Conservation (phyloP, 2,888 invertebrate species). For the Andrena bicolor region DNA sequence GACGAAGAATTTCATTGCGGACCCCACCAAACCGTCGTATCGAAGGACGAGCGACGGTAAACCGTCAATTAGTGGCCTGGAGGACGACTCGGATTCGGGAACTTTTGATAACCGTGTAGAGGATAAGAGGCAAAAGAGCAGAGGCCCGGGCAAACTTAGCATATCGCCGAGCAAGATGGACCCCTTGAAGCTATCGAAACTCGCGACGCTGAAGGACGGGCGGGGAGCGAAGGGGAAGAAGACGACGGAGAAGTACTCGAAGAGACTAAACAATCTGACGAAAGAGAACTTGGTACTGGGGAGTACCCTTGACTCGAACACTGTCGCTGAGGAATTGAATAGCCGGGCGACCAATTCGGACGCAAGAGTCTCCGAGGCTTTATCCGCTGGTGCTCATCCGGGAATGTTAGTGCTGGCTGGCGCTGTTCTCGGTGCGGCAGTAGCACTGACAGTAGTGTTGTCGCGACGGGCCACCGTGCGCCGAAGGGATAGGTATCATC, state of each 20-base stretch:
- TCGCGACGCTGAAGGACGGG: conserved; percentile 18
- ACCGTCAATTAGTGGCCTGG: conserved; percentile 53
- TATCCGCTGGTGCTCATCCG: conserved; percentile 85
- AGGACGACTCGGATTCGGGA: conserved; percentile 34
- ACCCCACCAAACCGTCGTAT: conserved; percentile 34
- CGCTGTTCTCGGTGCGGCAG: conserved; percentile 86
- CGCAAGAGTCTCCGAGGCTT: conserved; percentile 75
- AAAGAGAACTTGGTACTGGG: conserved; percentile 50
- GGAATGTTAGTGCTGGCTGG: conserved; percentile 87
- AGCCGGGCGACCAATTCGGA: conserved; percentile 78
- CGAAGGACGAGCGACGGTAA: conserved; percentile 37
- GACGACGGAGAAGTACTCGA: conserved; percentile 45
- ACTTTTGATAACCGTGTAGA: conserved; percentile 68
- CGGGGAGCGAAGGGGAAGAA: conserved; percentile 19
- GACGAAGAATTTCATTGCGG: conserved; percentile 63
- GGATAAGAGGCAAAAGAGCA: conserved; percentile 33
- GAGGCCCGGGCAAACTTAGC: conserved; percentile 50
- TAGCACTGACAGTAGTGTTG: conserved; percentile 86
- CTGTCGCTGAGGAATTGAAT: conserved; percentile 79
- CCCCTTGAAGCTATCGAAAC: conserved; percentile 45
- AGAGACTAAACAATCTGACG: conserved; percentile 48
- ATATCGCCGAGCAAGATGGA: conserved; percentile 32
- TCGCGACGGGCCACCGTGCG: conserved; percentile 83
- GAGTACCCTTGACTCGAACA: conserved; percentile 72
- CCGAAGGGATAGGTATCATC: conserved; percentile 77